A percentile compares a stretch with the other conserved stretches of the same genome.
These are phyloP conservation scores for Lindbergichthys nudifrons DNA, from an alignment of 2,797 vertebrate species.

Conservation along the genomic window DNA sequence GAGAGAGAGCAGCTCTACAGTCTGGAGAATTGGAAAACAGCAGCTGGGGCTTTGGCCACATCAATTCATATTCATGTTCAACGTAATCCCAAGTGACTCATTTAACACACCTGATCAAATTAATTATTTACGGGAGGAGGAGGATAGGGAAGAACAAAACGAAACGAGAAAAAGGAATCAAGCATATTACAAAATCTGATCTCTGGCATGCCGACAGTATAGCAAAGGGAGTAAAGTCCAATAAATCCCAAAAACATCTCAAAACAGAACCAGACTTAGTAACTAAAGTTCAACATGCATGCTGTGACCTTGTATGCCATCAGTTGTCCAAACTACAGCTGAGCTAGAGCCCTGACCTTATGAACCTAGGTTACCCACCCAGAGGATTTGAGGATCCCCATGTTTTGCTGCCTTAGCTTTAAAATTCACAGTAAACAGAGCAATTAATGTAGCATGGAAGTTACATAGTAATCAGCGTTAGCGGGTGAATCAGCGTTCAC, in stretches of 20 bases:
- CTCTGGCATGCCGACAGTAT: slow-evolving; percentile 1
- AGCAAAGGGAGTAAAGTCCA: background rate
- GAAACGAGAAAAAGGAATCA: background rate
- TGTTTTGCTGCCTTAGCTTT: background rate
- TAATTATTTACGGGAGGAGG: slow-evolving; percentile 72
- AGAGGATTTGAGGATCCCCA: background rate
- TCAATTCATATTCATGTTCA: slow-evolving; percentile 82
- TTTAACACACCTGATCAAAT: slow-evolving; percentile 82
- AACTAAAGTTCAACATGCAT: background rate
- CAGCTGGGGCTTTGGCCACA: slow-evolving; percentile 75
- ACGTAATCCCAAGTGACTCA: slow-evolving; percentile 76
- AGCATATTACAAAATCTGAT: slow-evolving; percentile 9
- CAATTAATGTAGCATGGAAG: background rate
- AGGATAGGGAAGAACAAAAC: background rate
- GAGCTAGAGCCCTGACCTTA: background rate
- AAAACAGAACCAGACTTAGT: background rate
- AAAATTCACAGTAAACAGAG: background rate
- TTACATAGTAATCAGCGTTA: no score
- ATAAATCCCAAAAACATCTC: background rate
- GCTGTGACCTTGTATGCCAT: background rate
- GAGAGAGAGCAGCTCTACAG: slow-evolving; percentile 41
- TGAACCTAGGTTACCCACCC: background rate
- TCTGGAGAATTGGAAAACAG: slow-evolving; percentile 74
- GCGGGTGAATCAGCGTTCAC: background rate
- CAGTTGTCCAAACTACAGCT: slow-evolving; percentile 4